These are phyloP conservation scores for Cancer borealis DNA, from an alignment of 2,888 invertebrate species.

Conservation along the genomic window DNA sequence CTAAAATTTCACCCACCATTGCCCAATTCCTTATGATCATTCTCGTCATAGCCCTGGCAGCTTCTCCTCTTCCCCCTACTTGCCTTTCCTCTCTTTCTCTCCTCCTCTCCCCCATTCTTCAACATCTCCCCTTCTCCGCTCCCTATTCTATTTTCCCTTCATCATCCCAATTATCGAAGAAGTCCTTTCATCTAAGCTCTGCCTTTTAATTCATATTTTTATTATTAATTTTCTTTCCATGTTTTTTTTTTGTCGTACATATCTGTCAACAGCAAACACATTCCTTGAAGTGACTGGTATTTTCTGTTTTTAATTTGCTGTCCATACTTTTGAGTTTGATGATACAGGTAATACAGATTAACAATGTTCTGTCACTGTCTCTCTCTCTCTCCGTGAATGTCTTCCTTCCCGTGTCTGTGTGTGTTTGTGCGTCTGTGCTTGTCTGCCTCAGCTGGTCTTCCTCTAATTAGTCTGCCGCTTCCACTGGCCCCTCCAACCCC, in stretches of 20 bases:
- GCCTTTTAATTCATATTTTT: not conserved
- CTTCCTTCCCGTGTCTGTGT: slow-evolving; percentile 14
- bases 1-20: slow-evolving; percentile 27
- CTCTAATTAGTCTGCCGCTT: slow-evolving; percentile 43
- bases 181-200: not conserved
- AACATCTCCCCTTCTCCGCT: not conserved
- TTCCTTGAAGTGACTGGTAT: not conserved
- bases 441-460: slow-evolving; percentile 28
- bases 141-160: slow-evolving; percentile 12
- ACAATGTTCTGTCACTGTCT: not conserved
- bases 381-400: not conserved
- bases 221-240: not conserved
- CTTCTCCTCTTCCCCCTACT: not conserved
- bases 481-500: not conserved
- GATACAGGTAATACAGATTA: not conserved
- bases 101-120: not conserved
- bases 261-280: not conserved
- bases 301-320: not conserved
- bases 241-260: not conserved
- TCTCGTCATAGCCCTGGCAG: slow-evolving; percentile 4
- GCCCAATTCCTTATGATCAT: slow-evolving; percentile 14
- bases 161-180: not conserved
- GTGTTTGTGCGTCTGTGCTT: slow-evolving; percentile 31
- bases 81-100: not conserved
- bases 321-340: not conserved